Evolutionary conservation across 1,140 invertebrate species (phyloP), one percentile per base, ranked within the genome.

Genomic region (Sinonovacula constricta): DNA sequence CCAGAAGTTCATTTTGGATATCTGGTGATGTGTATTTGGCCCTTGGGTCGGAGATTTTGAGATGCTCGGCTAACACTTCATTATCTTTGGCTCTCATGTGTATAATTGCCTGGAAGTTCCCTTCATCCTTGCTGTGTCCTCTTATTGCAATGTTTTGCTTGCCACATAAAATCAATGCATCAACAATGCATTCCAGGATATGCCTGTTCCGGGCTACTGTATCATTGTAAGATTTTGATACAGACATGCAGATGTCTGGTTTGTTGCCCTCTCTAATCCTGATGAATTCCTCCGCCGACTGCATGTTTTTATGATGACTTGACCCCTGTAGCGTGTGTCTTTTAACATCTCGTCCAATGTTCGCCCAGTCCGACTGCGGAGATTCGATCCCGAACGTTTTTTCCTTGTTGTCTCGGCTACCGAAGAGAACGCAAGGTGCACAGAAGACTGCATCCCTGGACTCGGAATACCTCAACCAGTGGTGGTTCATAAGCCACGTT

Each of bases 91-190:
- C 74, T 14, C 28, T 22, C 14, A 28, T 18, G 24, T 62, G 31
- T 24, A 77, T 18, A 33, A 69, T 60, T 31, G 62, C 72, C 14
- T 54, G 34, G 24, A 76, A 76, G 28, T 74, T 76, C 57, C 63
- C 33, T n/a, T 39, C 18, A 10, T 76, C 53, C 45, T 39, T 18
- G 10, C 34, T 24, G 51, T 68, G 62, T 24, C 72, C 62, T 33
- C 63, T 54, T 10, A 76, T 66, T n/a, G 72, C 49, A 30, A 76
- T 76, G 36, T 76, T 75, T 54, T 77, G 65, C 30, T 68, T 77
- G 10, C 74, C 54, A 53, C 74, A 77, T 1, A 77, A 10, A 15
- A 71, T n/a, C 53, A 71, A 26, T 36, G 34, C 24, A 10, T 59
- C 56, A 26, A 59, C 18, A 30, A 59, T 28, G 26, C 14, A 26